phyloP scores from a whole-genome alignment of 1,140 invertebrate genomes.

The Stenopsyche tienmushanensis region DNA sequence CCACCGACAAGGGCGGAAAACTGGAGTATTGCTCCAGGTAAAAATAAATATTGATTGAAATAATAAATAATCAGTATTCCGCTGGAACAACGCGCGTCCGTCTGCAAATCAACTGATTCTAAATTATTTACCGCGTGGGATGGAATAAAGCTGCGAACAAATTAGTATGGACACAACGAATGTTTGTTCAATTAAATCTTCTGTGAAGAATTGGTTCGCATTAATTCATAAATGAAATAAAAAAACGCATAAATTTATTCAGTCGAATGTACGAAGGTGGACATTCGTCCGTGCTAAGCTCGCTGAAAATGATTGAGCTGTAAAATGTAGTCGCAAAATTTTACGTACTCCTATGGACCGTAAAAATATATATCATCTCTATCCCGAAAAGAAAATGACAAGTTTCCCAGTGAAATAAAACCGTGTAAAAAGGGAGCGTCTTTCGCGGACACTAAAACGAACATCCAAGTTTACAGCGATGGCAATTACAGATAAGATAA shows the following conservation, averaged over 20 bases:
- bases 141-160: no score
- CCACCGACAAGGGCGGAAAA: no score
- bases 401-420: neutral
- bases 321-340: no score
- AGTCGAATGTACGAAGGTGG: no score
- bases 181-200: no score
- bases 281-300: no score
- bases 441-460: constrained; percentile 13
- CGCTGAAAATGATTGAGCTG: no score
- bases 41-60: constrained; percentile 12
- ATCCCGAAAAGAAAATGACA: neutral
- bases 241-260: no score
- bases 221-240: no score
- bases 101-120: neutral
- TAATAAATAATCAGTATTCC: constrained; percentile 7
- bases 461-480: constrained; percentile 21
- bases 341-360: no score
- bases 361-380: neutral
- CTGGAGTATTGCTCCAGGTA: neutral
- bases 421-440: constrained; percentile 16
- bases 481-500: constrained; percentile 29
- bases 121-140: neutral
- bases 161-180: no score
- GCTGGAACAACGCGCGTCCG: neutral
- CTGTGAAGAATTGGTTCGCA: no score